phyloP scores from a whole-genome alignment of 2,113 vertebrate species.

The Siphamia tubifer region DNA sequence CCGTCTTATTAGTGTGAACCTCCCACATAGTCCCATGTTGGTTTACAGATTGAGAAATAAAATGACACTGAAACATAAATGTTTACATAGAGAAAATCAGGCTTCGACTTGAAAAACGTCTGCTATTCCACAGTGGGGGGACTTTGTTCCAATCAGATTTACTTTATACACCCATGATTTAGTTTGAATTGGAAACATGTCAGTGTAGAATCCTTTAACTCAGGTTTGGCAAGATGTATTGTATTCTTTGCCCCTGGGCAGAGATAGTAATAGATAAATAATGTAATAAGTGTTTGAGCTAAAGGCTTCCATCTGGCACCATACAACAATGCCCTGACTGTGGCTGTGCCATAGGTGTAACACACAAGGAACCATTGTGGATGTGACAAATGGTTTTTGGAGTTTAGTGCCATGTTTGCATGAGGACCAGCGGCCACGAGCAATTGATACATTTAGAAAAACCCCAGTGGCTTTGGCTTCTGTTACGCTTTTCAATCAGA shows the following conservation, averaged over 20 bases:
- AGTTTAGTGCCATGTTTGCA: conserved; percentile 36
- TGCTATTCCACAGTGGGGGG: not conserved
- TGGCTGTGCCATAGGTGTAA: not conserved
- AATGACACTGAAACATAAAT: conserved; percentile 63
- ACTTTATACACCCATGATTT: conserved; percentile 37
- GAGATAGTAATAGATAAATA: conserved; percentile 60
- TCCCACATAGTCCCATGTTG: conserved; percentile 33
- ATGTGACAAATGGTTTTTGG: conserved; percentile 49
- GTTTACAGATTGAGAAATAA: conserved; percentile 58
- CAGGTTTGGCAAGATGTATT: conserved; percentile 51
- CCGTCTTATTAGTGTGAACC: conserved; percentile 51
- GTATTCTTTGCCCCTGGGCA: conserved; percentile 27
- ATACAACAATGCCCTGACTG: not conserved
- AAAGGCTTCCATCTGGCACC: conserved; percentile 60
- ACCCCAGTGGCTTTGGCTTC: not conserved
- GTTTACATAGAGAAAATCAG: conserved; percentile 52
- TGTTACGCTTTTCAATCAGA: not conserved
- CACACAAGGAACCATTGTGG: conserved; percentile 25
- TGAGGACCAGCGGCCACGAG: not conserved
- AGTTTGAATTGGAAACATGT: conserved; percentile 64
- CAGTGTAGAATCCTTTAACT: conserved; percentile 49
- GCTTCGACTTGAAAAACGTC: not conserved
- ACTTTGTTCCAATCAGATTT: conserved; percentile 35
- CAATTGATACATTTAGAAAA: not conserved
- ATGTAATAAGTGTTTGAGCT: conserved; percentile 52